Evolutionary conservation across 2,888 invertebrate species (phyloP), one percentile per base, ranked within the genome.

Genomic region (Eumacrocentrus americanus): DNA sequence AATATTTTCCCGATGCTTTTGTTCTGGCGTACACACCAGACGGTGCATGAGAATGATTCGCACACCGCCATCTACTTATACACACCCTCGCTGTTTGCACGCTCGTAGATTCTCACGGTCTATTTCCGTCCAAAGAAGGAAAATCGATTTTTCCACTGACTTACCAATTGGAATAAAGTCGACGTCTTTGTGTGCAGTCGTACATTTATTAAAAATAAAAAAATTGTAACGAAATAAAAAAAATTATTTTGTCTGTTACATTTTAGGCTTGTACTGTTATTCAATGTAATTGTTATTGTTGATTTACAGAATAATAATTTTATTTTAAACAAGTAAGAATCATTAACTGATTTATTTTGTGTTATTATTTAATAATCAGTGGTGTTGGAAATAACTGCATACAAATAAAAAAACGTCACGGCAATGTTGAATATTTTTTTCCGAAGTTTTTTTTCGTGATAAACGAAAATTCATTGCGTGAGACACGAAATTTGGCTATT

Each of bases 81-180:
- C 29, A 29, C 50, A 50, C 50, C 50, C 50, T 50, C 50, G 25
- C 34, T 29, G 50, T 50, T 50, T 50, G 29, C 50, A 50, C 50
- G 50, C 50, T 50, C 50, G 50, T 50, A 50, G 50, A 52, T 38
- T 52, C 38, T 52, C 38, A 52, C 37, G 52, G 37, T 52, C 52
- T 52, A 52, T 52, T 52, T 52, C 52, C 38, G 52, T 38, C 52
- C 12, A 22, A 38, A 22, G 52, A 52, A 38, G 37, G 52, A 52
- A 38, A 52, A 52, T 52, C 37, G 52, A 52, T 52, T 52, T 52
- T 52, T 52, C 38, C 38, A 38, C 23, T 38, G 23, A 38, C 52
- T 38, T 52, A 37, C 52, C 38, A 52, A 52, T 52, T 38, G 52
- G 52, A 52, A 40, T 52, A 52, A 52, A 20, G 52, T 52, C 23